Base-by-base conservation (phyloP, 2,797 vertebrate species). In the Urophycis tenuis region DNA sequence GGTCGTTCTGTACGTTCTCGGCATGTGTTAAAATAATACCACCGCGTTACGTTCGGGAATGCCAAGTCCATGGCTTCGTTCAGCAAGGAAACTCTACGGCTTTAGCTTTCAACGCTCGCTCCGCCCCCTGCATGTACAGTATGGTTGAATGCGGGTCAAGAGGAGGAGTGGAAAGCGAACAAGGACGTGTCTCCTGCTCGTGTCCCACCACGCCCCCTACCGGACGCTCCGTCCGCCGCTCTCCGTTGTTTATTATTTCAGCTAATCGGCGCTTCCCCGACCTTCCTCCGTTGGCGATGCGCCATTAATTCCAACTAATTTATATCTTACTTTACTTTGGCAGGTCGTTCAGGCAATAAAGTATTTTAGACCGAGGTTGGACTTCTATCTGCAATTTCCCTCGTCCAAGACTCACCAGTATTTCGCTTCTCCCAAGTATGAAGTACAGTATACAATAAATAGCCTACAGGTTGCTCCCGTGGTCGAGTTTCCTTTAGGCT, bases 71-170 rank as follows among this genome's bases (percentile, higher is more conserved):
- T 72, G 81, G 81, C 75, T 81, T 79, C 81, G 80, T 81, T 85
- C 69, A 78, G 74, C 73, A 15, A 79, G 76, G 74, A 34, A 78
- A 84, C 81, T 82, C 81, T 29, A 12, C 77, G 0, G 81, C 70
- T 22, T 33, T 19, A 14, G 15, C 41, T 33, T 7, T 30, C 73
- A 22, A 2, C 35, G 8, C n/a, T 34, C 72, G 15, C 34, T 39
- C 32, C 72, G 10, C 22, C 39, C 72, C 64, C 33, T 67, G 81
- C 81, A 80, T 77, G 84, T 84, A 83, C 81, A 81, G 89, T 82
- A 80, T 78, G 85, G 85, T 83, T 85, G 85, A 89, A 88, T 86
- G 88, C 89, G 84, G 90, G 90, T 91, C 90, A 89, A 86, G 73
- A 82, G 80, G 67, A 83, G 80, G 73, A 74, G 36, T 74, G 29